Conservation (phyloP, 2,113 vertebrate species). For the Ceuthmochares aereus region DNA sequence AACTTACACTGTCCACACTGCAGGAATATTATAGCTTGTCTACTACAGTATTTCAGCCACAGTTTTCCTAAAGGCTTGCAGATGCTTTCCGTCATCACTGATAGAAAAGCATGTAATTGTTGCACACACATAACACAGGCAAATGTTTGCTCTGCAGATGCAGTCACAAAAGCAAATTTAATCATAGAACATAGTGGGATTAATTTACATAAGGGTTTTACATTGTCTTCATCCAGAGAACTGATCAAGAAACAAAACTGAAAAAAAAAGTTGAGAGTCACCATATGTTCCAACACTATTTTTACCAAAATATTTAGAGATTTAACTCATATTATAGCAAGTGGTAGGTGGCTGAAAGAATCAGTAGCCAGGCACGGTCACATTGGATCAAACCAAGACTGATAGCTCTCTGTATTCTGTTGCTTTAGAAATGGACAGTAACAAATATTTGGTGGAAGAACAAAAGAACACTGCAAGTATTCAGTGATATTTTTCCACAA, state of each 20-base stretch:
- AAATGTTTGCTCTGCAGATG: not conserved
- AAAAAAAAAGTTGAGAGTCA: not conserved
- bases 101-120: not conserved
- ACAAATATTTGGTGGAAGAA: not conserved
- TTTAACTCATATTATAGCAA: not conserved
- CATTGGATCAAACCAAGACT: not conserved
- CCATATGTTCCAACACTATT: slow-evolving; percentile 14
- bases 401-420: not conserved
- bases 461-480: not conserved
- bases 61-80: not conserved
- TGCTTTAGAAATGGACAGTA: not conserved
- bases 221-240: not conserved
- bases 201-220: not conserved
- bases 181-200: not conserved
- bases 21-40: not conserved
- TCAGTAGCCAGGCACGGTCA: not conserved
- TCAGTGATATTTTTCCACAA: not conserved
- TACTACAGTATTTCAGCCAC: not conserved
- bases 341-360: slow-evolving; percentile 3
- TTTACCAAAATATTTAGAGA: slow-evolving; percentile 32
- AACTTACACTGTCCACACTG: not conserved
- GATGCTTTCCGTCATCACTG: not conserved
- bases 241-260: not conserved
- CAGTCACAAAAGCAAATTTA: not conserved
- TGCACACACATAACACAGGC: not conserved